Evolutionary conservation across 1,140 invertebrate species (phyloP).

Genomic region (Grapholita molesta): DNA sequence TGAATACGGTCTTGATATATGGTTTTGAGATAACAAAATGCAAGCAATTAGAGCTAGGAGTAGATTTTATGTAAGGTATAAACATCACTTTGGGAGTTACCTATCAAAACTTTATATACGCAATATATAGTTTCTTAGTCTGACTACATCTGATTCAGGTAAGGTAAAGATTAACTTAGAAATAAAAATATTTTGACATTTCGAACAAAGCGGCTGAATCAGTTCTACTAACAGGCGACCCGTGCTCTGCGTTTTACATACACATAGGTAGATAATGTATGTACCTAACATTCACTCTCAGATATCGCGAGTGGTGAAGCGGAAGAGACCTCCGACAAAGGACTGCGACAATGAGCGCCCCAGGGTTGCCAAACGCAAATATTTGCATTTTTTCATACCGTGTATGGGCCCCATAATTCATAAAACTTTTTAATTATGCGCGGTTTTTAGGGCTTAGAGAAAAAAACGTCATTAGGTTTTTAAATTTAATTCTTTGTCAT

Average conservation of each 20-base stretch:
- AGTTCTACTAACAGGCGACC: background rate
- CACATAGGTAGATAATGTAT: slow-evolving; percentile 11
- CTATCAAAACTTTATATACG: no score
- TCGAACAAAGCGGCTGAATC: background rate
- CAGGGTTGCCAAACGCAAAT: slow-evolving; percentile 50
- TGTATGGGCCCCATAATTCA: slow-evolving; percentile 4
- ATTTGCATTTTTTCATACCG: slow-evolving; percentile 24
- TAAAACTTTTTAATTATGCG: slow-evolving; percentile 17
- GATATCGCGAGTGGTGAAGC: slow-evolving; percentile 62
- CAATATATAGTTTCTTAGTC: no score
- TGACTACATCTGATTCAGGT: no score
- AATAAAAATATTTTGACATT: background rate
- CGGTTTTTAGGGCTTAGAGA: background rate
- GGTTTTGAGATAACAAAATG: background rate
- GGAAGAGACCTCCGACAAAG: slow-evolving; percentile 70
- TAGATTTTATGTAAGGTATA: no score
- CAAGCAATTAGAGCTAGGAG: no score
- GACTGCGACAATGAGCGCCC: slow-evolving; percentile 61
- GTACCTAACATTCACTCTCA: slow-evolving; percentile 29
- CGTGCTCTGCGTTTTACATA: background rate
- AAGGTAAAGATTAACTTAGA: no score
- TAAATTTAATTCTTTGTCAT: slow-evolving; percentile 19
- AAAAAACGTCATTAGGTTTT: slow-evolving; percentile 12
- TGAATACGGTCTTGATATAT: background rate
- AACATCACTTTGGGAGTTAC: no score